Evolutionary conservation across 2,797 vertebrate genomes (phyloP).

Genomic region (Chelmon rostratus): DNA sequence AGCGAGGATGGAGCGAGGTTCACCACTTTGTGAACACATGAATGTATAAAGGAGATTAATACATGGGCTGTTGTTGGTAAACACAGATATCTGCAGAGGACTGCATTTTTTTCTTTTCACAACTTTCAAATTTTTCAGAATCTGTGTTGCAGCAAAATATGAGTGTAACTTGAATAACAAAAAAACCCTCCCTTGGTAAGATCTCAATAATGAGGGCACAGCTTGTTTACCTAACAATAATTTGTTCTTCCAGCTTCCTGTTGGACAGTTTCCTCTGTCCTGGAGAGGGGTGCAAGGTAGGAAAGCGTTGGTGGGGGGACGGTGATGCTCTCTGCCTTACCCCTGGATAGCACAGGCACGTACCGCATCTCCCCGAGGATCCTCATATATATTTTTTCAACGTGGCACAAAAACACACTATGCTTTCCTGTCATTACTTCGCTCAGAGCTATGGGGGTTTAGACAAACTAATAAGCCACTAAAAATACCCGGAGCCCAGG

Average conservation of each 20-base stretch:
- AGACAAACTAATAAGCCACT: constrained; percentile 85
- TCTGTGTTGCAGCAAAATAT: neutral
- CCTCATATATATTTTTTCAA: constrained; percentile 74
- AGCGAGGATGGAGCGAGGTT: too few species aligned
- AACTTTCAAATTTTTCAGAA: too few species aligned
- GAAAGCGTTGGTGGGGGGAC: constrained; percentile 76
- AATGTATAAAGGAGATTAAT: too few species aligned
- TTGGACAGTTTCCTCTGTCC: constrained; percentile 77
- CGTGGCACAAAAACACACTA: constrained; percentile 72
- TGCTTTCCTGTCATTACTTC: constrained; percentile 84
- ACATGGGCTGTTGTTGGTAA: too few species aligned
- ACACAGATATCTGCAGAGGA: neutral
- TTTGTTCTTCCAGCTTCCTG: constrained; percentile 73
- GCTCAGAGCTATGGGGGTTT: constrained; percentile 77
- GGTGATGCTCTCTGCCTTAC: constrained; percentile 64
- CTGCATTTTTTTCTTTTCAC: neutral
- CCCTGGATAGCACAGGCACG: constrained; percentile 74
- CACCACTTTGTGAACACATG: too few species aligned
- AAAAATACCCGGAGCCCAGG: constrained; percentile 84
- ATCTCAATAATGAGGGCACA: constrained; percentile 26
- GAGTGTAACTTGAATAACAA: neutral
- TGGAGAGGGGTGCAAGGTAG: constrained; percentile 72
- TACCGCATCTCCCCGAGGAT: constrained; percentile 71
- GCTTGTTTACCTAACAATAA: constrained; percentile 70
- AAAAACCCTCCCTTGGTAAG: neutral